phyloP scores from a whole-genome alignment of 2,888 invertebrate genomes.

The Philereme vetulata region DNA sequence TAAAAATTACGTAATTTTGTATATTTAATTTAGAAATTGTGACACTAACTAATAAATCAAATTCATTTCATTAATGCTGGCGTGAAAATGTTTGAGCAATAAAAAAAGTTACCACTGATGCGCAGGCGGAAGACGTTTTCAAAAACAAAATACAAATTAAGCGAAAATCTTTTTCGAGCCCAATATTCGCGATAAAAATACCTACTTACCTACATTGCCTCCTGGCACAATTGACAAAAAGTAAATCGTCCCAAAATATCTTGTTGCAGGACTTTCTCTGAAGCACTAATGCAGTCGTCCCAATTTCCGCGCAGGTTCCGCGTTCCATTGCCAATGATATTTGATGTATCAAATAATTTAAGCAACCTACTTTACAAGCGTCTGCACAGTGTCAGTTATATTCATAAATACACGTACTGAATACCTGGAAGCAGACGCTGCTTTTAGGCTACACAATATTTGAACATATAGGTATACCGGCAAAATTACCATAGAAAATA shows the following conservation, averaged over 20 bases:
- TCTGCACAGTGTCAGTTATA: slow-evolving; percentile 22
- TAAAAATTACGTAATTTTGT: slow-evolving; percentile 8
- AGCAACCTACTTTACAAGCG: slow-evolving; percentile 20
- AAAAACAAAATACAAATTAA: slow-evolving; percentile 15
- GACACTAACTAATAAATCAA: slow-evolving; percentile 6
- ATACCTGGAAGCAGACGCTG: slow-evolving; percentile 15
- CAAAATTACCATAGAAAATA: background rate
- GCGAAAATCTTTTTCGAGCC: slow-evolving; percentile 18
- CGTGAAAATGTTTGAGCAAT: slow-evolving; percentile 1
- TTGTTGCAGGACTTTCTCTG: slow-evolving; percentile 48
- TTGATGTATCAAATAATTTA: slow-evolving; percentile 24
- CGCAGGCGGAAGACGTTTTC: slow-evolving; percentile 7
- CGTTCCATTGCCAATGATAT: slow-evolving; percentile 46
- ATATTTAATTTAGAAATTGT: background rate
- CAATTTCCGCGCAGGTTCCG: slow-evolving; percentile 49
- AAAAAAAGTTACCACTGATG: slow-evolving; percentile 1
- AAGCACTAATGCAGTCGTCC: slow-evolving; percentile 44
- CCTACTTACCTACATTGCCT: slow-evolving; percentile 36
- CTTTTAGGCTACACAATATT: slow-evolving; percentile 9
- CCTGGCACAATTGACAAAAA: slow-evolving; percentile 61
- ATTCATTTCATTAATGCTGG: slow-evolving; percentile 13
- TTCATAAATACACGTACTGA: slow-evolving; percentile 19
- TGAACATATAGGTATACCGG: background rate
- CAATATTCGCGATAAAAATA: slow-evolving; percentile 44
- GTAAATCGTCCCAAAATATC: slow-evolving; percentile 37